Conservation (phyloP, 2,888 invertebrate species). For the Chrysolina americana region DNA sequence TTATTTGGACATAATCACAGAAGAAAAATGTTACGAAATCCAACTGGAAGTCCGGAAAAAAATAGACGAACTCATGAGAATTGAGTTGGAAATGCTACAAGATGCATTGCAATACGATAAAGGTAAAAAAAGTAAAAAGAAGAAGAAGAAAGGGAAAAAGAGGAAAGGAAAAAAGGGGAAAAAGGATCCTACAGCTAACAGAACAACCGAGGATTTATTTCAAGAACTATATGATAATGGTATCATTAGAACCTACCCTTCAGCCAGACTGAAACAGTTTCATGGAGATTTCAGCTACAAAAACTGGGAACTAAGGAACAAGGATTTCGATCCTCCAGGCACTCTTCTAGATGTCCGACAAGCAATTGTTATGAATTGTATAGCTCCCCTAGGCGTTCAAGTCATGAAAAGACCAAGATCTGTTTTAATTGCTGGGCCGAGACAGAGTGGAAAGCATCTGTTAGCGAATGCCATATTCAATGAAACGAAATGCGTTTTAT, state of each 20-base stretch:
- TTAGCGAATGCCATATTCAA: constrained; percentile 82
- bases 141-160: constrained; percentile 59
- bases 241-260: constrained; percentile 78
- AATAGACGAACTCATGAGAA: constrained; percentile 79
- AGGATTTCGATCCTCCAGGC: constrained; percentile 70
- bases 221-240: constrained; percentile 80
- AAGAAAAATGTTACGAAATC: constrained; percentile 76
- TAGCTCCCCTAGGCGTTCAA: constrained; percentile 72
- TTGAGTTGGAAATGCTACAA: constrained; percentile 73
- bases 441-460: constrained; percentile 79
- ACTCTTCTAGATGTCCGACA: constrained; percentile 76
- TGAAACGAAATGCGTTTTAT: constrained; percentile 81
- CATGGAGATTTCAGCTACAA: constrained; percentile 80
- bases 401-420: constrained; percentile 71
- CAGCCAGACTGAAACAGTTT: constrained; percentile 75
- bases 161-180: constrained; percentile 69
- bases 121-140: constrained; percentile 52
- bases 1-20: constrained; percentile 77
- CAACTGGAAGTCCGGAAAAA: constrained; percentile 78
- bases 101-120: constrained; percentile 69
- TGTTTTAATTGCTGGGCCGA: constrained; percentile 80
- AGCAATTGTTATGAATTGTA: constrained; percentile 75
- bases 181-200: constrained; percentile 77
- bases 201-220: constrained; percentile 77
- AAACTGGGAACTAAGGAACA: constrained; percentile 55